Conservation (phyloP, 2,113 vertebrate genomes). For the Cephalopterus ornatus region DNA sequence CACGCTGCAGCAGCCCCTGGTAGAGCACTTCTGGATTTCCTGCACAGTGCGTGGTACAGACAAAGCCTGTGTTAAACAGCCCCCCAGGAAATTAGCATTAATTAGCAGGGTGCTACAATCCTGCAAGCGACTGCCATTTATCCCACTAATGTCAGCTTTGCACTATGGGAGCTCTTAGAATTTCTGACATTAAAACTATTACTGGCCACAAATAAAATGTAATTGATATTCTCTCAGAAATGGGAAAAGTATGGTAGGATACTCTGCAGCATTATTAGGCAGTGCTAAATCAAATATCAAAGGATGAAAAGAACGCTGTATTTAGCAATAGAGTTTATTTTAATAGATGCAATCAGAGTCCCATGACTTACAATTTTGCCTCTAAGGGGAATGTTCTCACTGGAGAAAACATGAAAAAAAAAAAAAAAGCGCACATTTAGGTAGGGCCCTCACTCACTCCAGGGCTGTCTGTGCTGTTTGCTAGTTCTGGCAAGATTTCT, state of each 20-base stretch:
- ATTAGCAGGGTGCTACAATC: background rate
- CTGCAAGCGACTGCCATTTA: background rate
- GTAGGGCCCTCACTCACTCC: background rate
- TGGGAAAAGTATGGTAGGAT: background rate
- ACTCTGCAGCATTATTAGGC: background rate
- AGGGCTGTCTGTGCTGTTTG: background rate
- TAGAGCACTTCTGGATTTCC: background rate
- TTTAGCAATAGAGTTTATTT: constrained; percentile 4
- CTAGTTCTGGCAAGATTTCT: background rate
- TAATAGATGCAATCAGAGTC: background rate
- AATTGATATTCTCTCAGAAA: background rate
- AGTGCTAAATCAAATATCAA: background rate
- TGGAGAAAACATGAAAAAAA: background rate
- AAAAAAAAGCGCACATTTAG: background rate
- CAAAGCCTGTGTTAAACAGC: background rate
- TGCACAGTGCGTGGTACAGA: background rate
- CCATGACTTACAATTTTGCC: constrained; percentile 1
- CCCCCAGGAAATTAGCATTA: constrained; percentile 8
- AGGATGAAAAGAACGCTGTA: background rate
- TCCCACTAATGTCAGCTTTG: background rate
- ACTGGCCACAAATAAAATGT: background rate
- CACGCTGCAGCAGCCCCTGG: background rate
- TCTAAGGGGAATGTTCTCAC: background rate
- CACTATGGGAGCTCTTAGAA: background rate
- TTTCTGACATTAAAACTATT: constrained; percentile 6